Conservation (phyloP, 2,888 invertebrate genomes). For the Drosophila mettleri region DNA sequence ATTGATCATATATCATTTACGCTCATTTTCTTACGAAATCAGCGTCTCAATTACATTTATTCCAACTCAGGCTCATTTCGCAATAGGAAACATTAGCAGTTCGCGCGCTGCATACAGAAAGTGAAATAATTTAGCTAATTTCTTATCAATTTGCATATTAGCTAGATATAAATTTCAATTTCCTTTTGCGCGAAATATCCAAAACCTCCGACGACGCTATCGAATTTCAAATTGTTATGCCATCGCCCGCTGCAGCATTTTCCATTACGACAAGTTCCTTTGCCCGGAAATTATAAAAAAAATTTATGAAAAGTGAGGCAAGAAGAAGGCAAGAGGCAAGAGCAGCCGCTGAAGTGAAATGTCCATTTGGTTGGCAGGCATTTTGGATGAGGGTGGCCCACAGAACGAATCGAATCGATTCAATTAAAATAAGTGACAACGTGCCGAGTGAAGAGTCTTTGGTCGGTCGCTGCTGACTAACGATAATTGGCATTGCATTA, state of each 20-base stretch:
- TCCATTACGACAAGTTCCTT: constrained; percentile 63
- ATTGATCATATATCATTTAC: too few relatives aligned
- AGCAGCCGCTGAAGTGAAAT: constrained; percentile 7
- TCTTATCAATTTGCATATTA: constrained; percentile 58
- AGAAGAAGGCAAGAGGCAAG: background rate
- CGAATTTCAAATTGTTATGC: constrained; percentile 58
- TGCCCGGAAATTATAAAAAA: constrained; percentile 68
- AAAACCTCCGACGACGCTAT: constrained; percentile 40
- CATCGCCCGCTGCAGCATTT: constrained; percentile 33
- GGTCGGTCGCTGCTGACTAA: constrained; percentile 45
- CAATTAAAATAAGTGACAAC: constrained; percentile 78
- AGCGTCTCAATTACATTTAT: background rate
- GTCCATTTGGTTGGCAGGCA: constrained; percentile 26
- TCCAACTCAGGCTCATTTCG: background rate
- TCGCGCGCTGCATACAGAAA: background rate
- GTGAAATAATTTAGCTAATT: constrained; percentile 12
- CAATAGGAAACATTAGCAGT: background rate
- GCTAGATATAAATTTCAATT: constrained; percentile 64
- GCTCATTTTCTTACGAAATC: background rate
- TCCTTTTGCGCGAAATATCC: constrained; percentile 48
- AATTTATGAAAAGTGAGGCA: constrained; percentile 19
- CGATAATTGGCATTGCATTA: constrained; percentile 79
- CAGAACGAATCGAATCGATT: constrained; percentile 46
- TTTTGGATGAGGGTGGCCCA: constrained; percentile 16
- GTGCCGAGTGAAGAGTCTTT: constrained; percentile 37